Conservation (phyloP, 2,797 vertebrate genomes). For the Sphenodon punctatus region DNA sequence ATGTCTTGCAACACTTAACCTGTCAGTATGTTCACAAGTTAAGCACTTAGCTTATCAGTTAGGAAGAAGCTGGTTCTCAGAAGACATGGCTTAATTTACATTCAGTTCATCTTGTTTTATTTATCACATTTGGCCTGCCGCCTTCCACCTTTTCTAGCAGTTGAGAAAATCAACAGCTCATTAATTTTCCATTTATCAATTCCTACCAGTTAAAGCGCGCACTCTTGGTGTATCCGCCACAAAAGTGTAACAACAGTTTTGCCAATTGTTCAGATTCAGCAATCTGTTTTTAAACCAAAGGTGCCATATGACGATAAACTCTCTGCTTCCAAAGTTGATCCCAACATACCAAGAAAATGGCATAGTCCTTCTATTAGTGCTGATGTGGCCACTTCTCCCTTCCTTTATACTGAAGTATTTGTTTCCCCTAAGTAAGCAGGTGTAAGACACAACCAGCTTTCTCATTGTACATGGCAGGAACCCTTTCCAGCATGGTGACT, state of each 20-base stretch:
- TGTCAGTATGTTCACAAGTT: not conserved
- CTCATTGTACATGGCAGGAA: too few species aligned
- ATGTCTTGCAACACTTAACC: not conserved
- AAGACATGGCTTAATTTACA: not conserved
- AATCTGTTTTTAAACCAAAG: not conserved
- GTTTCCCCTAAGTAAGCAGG: too few species aligned
- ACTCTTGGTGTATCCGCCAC: too few species aligned
- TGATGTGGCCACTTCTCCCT: not conserved
- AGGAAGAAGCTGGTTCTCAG: not conserved
- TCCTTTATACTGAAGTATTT: too few species aligned
- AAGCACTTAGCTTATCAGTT: not conserved
- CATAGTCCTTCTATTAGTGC: not conserved
- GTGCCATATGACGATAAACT: not conserved
- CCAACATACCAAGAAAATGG: too few species aligned
- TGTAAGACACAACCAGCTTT: too few species aligned
- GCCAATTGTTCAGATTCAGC: not conserved
- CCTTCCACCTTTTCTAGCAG: not conserved
- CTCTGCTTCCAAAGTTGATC: not conserved
- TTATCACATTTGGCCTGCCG: not conserved
- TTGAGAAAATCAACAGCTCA: not conserved
- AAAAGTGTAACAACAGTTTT: not conserved
- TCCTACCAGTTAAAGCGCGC: not conserved
- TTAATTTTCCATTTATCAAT: not conserved
- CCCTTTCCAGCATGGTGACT: too few species aligned
- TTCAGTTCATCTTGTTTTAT: fast-evolving